phyloP scores from a whole-genome alignment of 2,113 vertebrate genomes.

The Calypte anna region DNA sequence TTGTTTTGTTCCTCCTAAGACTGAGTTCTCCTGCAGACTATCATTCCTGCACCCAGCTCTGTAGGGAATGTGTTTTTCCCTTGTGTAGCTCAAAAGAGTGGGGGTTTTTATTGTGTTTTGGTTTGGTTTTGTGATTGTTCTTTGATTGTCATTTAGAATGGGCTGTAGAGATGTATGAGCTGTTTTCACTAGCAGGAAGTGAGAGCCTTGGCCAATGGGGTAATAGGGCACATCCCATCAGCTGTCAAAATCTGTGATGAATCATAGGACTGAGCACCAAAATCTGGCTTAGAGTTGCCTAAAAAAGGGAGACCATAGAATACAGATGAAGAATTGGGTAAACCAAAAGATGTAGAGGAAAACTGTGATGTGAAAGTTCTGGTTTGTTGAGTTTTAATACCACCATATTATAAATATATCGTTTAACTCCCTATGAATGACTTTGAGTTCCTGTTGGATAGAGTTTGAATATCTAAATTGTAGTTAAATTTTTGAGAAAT shows the following conservation, averaged over 20 bases:
- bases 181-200: neutral
- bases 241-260: neutral
- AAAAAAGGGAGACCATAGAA: neutral
- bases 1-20: neutral
- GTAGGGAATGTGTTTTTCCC: neutral
- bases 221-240: neutral
- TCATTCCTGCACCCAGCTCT: neutral
- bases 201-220: neutral
- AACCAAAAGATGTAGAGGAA: neutral
- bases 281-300: neutral
- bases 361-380: neutral
- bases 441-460: neutral
- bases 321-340: neutral
- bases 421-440: neutral
- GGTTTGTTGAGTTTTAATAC: neutral
- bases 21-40: neutral
- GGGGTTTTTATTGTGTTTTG: too few relatives aligned
- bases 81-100: neutral
- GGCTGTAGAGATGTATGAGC: neutral
- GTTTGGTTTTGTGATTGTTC: neutral
- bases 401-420: neutral
- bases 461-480: neutral
- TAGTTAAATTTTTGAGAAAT: neutral
- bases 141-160: neutral
- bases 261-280: neutral